Conservation (phyloP, 1,140 invertebrate genomes). For the Drosophila sulfurigaster region DNA sequence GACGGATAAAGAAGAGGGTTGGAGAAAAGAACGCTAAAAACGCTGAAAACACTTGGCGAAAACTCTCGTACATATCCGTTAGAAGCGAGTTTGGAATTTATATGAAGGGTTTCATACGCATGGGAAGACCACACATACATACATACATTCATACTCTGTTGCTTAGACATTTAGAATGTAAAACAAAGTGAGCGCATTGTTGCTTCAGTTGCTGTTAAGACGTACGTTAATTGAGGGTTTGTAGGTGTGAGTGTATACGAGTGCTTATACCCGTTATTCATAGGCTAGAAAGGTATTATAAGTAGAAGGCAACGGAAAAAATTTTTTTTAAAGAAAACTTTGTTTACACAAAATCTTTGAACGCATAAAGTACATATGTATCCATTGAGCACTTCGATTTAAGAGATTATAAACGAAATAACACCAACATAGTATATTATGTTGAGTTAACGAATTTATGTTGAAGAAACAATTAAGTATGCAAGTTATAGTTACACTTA, state of each 20-base stretch:
- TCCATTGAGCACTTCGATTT: too few relatives aligned
- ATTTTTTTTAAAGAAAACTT: too few relatives aligned
- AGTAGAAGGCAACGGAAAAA: too few relatives aligned
- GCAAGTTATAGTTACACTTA: too few relatives aligned
- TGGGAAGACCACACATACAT: background rate
- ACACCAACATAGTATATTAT: too few relatives aligned
- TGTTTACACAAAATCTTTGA: too few relatives aligned
- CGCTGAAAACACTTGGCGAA: conserved; percentile 6
- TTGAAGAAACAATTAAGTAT: too few relatives aligned
- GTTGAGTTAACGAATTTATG: too few relatives aligned
- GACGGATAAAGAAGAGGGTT: background rate
- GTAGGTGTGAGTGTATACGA: conserved; percentile 20
- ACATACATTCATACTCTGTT: background rate
- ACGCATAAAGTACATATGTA: too few relatives aligned
- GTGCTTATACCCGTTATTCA: too few relatives aligned
- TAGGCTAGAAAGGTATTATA: too few relatives aligned
- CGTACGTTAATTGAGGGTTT: conserved; percentile 64
- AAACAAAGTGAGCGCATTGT: conserved; percentile 52
- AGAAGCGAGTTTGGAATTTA: conserved; percentile 15
- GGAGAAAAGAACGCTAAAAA: background rate
- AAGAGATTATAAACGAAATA: too few relatives aligned
- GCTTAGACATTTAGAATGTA: conserved; percentile 23
- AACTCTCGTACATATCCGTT: background rate
- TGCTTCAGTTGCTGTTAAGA: conserved; percentile 30
- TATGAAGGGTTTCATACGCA: conserved; percentile 19